Evolutionary conservation across 2,113 vertebrate species (phyloP).

Genomic region (Periophthalmus modestus): DNA sequence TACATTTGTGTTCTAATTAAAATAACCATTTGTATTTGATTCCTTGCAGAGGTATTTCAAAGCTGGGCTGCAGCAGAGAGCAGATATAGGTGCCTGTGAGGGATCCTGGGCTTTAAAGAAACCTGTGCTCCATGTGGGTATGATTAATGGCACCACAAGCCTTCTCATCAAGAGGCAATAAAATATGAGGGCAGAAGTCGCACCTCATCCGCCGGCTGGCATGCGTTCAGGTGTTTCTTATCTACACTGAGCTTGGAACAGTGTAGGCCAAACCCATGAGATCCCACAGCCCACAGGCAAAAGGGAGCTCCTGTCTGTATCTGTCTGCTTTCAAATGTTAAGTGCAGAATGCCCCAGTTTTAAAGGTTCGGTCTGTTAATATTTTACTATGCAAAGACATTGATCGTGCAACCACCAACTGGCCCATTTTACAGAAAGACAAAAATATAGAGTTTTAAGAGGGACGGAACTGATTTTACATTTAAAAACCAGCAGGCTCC

Average conservation of each 20-base stretch:
- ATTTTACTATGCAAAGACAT: constrained; percentile 2
- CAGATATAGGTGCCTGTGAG: constrained; percentile 34
- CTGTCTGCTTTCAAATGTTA: constrained; percentile 15
- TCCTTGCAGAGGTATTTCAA: constrained; percentile 34
- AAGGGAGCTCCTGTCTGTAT: constrained; percentile 5
- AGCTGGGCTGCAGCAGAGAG: constrained; percentile 31
- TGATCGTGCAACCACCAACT: not conserved
- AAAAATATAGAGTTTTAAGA: not conserved
- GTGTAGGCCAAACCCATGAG: constrained; percentile 18
- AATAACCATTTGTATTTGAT: constrained; percentile 37
- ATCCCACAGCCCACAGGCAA: not conserved
- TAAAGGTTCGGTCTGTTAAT: constrained; percentile 12
- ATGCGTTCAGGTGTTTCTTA: constrained; percentile 43
- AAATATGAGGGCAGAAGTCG: constrained; percentile 66
- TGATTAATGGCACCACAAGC: constrained; percentile 68
- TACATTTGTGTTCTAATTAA: constrained; percentile 32
- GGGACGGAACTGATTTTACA: too few species aligned
- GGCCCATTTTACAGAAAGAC: not conserved
- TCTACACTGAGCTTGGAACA: constrained; percentile 27
- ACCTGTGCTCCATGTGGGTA: constrained; percentile 48
- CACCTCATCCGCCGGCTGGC: constrained; percentile 50
- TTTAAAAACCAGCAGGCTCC: too few species aligned
- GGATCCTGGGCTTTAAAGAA: constrained; percentile 49
- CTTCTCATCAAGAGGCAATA: constrained; percentile 68
- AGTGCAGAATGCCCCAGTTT: not conserved